Base-by-base conservation (phyloP, 2,797 vertebrate genomes). In the Limosa lapponica region DNA sequence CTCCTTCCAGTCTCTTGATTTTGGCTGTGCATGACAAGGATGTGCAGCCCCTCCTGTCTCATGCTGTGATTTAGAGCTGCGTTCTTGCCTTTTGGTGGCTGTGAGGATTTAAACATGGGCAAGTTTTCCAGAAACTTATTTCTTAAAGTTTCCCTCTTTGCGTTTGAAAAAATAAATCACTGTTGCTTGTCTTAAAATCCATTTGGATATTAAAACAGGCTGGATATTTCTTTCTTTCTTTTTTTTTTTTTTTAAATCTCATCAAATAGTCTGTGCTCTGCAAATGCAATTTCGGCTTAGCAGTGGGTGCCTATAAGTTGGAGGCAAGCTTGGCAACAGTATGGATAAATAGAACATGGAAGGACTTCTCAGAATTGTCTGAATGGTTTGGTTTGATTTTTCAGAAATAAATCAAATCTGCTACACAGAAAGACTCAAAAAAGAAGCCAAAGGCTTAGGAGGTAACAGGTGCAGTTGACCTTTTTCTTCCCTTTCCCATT, bases 1-100 rank as follows among this genome's bases (percentile, higher is more conserved):
- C 34, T 94, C 16, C 16, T 84, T 90, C 39, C 69, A 78, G 69
- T 39, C 87, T 92, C 89, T 94, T 94, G 83, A 59, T 90, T 92
- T 95, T 95, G 83, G 86, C 93, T 81, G 36, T 37, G 41, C 4
- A 2, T 32, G 34, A 46, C 64, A 87, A 67, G 30, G 77, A 61
- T 93, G 65, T 81, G 81, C 71, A 85, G 83, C 64, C 49, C 24
- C 86, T 93, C 90, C 93, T 85, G 16, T 55, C 43, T 87, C 93
- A 51, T 20, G 61, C 86, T 74, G 83, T 93, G 91, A 87, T 92
- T 95, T 90, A 83, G 43, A 78, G n/a, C 36, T 67, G 19, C 51
- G 23, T 70, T 77, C 25, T 94, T 84, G 44, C 13, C 37, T 91
- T 55, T 82, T 70, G 64, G 37, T 79, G 57, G 30, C 10, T 87